Evolutionary conservation across 2,113 vertebrate genomes (phyloP), one percentile per base, ranked within the genome.

Genomic region (Choloepus hoffmanni): DNA sequence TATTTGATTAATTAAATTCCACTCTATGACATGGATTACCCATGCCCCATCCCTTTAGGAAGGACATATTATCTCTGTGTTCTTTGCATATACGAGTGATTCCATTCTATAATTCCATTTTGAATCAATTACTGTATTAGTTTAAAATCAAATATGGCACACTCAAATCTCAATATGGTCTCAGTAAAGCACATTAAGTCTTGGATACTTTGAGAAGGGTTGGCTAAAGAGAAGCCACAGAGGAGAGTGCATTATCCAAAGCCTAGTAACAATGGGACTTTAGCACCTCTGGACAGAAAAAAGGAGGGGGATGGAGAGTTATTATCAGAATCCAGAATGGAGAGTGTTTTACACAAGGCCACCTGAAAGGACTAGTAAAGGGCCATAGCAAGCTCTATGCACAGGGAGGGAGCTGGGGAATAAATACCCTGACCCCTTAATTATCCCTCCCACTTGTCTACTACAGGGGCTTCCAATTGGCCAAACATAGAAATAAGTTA

Each of bases 21-120:
- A 53, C 12, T 50, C 45, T 74, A 68, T 63, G 45, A 18, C 62
- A 82, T 82, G 36, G 33, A 72, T 77, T 89, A 72, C 24, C 74
- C 62, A 72, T 72, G 55, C 6, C 2, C n/a, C 18, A 60, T 60
- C 33, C 33, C 23, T 65, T 82, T 30, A 94, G 77, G 74, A 83
- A 85, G 65, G 63, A 76, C n/a, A 55, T 63, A 65, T 77, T 77
- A 89, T 70, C 23, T 2, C 12, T 63, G 3, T 76, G 33, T 60
- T 55, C 45, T 86, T 77, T 94, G 43, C n/a, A 43, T 50, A 36
- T 77, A 21, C 68, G n/a, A 95, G 40, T 74, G 48, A 92, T 92
- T 68, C n/a, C 16, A 68, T 68, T 88, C 68, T 68, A 67, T 76
- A 68, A 77, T 94, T 92, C 24, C 55, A 81, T 85, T 79, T 84